These are phyloP conservation scores for Standfussiana lucernea DNA, from an alignment of 2,888 invertebrate species.

Conservation along the genomic window DNA sequence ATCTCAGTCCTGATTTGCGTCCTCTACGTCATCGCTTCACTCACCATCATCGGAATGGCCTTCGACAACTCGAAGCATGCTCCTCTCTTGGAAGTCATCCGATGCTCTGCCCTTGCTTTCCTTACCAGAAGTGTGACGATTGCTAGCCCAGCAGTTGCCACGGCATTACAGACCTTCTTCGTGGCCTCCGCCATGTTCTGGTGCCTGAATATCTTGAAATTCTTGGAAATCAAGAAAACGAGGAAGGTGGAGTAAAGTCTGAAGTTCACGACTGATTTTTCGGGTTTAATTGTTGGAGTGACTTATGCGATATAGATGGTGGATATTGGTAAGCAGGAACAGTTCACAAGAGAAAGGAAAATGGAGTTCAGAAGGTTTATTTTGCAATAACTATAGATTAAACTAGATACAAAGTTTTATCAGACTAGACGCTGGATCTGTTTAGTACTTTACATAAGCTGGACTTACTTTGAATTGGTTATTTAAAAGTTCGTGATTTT, in stretches of 20 bases:
- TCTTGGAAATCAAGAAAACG: slow-evolving; percentile 90
- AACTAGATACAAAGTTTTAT: not conserved
- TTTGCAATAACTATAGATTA: not conserved
- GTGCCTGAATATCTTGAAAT: slow-evolving; percentile 91
- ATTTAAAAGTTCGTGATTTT: not conserved
- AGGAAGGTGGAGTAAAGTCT: slow-evolving; percentile 61
- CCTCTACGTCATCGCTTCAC: slow-evolving; percentile 92
- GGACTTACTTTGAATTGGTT: not conserved
- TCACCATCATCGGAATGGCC: slow-evolving; percentile 93
- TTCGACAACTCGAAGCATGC: slow-evolving; percentile 92
- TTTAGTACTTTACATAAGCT: not conserved
- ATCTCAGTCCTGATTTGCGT: slow-evolving; percentile 91
- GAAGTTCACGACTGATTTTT: slow-evolving; percentile 50
- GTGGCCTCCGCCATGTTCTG: slow-evolving; percentile 92
- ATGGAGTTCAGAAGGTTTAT: not conserved
- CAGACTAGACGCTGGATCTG: not conserved
- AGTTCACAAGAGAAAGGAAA: not conserved
- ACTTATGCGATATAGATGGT: slow-evolving; percentile 22
- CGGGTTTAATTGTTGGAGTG: slow-evolving; percentile 19
- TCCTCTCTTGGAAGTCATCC: slow-evolving; percentile 91
- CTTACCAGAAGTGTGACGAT: slow-evolving; percentile 83
- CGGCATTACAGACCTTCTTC: slow-evolving; percentile 90
- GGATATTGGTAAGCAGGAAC: slow-evolving; percentile 7
- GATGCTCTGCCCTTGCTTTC: slow-evolving; percentile 92
- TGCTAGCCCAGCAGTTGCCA: slow-evolving; percentile 81